Conservation (phyloP, 2,888 invertebrate genomes). For the Campoletis raptor region DNA sequence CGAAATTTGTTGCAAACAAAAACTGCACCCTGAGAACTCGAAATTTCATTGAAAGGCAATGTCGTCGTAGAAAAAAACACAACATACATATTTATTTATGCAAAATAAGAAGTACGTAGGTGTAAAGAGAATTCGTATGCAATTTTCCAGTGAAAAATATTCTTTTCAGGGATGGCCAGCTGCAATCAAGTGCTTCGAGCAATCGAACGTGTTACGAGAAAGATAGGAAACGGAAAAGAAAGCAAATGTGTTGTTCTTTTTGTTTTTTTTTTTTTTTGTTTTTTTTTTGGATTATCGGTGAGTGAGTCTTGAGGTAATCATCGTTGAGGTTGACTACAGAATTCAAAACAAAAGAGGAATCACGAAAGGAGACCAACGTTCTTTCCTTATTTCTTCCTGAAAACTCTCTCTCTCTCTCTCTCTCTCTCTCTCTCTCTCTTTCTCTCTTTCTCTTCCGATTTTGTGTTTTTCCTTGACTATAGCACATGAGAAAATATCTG, state of each 20-base stretch:
- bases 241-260: neutral
- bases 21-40: neutral
- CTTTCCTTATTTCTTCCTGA: neutral
- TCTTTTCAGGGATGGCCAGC: neutral
- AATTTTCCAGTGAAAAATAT: neutral
- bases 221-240: neutral
- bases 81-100: neutral
- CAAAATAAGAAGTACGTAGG: neutral
- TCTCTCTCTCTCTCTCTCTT: neutral
- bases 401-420: neutral
- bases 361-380: conserved; percentile 26
- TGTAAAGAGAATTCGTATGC: neutral
- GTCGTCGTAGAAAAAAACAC: neutral
- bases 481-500: conserved; percentile 1
- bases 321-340: conserved; percentile 12
- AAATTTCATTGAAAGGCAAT: neutral
- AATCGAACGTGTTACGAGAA: neutral
- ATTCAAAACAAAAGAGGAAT: conserved; percentile 38
- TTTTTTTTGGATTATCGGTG: neutral
- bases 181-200: neutral
- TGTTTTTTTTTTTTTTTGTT: neutral
- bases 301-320: conserved; percentile 36
- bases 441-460: neutral
- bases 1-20: neutral
- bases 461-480: too few relatives aligned